phyloP scores from a whole-genome alignment of 2,113 vertebrate species.

The Dissostichus mawsoni region DNA sequence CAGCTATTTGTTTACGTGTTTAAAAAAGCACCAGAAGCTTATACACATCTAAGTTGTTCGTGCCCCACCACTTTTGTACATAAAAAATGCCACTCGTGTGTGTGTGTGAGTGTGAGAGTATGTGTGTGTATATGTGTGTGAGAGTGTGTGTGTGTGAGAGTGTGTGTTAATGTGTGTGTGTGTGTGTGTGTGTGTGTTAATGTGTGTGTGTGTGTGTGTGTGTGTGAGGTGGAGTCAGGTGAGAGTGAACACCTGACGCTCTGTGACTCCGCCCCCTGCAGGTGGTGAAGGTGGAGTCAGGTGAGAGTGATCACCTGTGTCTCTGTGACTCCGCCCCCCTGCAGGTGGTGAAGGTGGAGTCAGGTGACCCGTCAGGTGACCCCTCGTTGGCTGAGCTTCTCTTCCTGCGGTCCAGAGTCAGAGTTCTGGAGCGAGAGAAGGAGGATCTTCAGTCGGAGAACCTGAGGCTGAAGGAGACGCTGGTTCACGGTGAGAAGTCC shows the following conservation, averaged over 20 bases:
- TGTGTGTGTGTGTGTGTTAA: too few relatives aligned
- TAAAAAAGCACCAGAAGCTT: too few relatives aligned
- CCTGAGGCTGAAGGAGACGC: slow-evolving; percentile 66
- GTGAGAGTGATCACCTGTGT: not conserved
- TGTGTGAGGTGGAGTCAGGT: slow-evolving; percentile 60
- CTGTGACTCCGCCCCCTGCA: not conserved
- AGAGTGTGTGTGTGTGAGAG: too few relatives aligned
- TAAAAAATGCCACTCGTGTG: too few relatives aligned
- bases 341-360: slow-evolving; percentile 69
- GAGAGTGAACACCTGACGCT: not conserved
- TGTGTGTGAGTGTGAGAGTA: too few relatives aligned
- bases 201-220: too few relatives aligned
- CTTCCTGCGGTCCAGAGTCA: slow-evolving; percentile 62
- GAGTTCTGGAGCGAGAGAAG: slow-evolving; percentile 68
- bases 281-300: slow-evolving; percentile 68
- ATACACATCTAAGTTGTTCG: too few relatives aligned
- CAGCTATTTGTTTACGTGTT: too few relatives aligned
- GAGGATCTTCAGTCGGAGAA: slow-evolving; percentile 63
- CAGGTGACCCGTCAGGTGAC: slow-evolving; percentile 29
- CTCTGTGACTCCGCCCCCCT: not conserved
- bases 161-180: too few relatives aligned
- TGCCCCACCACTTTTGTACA: too few relatives aligned
- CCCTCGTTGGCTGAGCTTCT: slow-evolving; percentile 51
- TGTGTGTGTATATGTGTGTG: too few relatives aligned
- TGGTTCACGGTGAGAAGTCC: slow-evolving; percentile 64